A percentile compares a stretch with the other conserved stretches of the same genome.
Conservation (phyloP, 2,113 vertebrate genomes). For the Tetrao urogallus region DNA sequence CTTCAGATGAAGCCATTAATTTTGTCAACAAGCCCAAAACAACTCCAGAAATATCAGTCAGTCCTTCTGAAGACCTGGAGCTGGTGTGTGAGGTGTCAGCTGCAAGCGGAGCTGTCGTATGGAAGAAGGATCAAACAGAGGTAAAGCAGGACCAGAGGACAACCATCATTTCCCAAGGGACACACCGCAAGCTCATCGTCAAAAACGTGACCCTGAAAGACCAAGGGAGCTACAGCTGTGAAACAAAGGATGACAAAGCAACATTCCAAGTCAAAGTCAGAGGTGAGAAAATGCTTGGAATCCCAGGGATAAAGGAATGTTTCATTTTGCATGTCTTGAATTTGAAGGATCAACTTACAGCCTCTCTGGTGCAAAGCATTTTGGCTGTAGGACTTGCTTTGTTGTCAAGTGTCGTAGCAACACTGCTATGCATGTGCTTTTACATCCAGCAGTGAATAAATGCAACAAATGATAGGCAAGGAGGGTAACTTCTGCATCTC, state of each 20-base stretch:
- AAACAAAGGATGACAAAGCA: neutral
- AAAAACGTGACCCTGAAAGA: slow-evolving; percentile 42
- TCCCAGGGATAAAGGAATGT: neutral
- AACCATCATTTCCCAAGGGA: slow-evolving; percentile 23
- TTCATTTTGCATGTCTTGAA: fast-evolving
- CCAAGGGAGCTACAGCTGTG: slow-evolving; percentile 67
- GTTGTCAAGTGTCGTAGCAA: neutral
- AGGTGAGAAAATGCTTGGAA: slow-evolving; percentile 38
- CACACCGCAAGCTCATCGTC: slow-evolving; percentile 55
- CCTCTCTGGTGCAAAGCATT: neutral
- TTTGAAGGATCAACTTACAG: fast-evolving
- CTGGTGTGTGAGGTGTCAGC: slow-evolving; percentile 85
- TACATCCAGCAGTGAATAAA: neutral
- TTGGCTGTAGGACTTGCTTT: neutral
- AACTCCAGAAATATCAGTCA: slow-evolving; percentile 56
- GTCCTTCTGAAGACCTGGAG: slow-evolving; percentile 82
- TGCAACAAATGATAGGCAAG: fast-evolving
- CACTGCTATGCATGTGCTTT: neutral
- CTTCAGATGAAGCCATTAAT: slow-evolving; percentile 52
- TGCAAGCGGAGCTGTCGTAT: slow-evolving; percentile 69
- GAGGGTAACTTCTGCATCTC: neutral
- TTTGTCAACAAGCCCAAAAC: slow-evolving; percentile 69
- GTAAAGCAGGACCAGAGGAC: slow-evolving; percentile 68
- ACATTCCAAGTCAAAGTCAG: slow-evolving; percentile 70
- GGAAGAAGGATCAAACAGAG: slow-evolving; percentile 80